phyloP scores from a whole-genome alignment of 2,797 vertebrate genomes.

The Allenopithecus nigroviridis region DNA sequence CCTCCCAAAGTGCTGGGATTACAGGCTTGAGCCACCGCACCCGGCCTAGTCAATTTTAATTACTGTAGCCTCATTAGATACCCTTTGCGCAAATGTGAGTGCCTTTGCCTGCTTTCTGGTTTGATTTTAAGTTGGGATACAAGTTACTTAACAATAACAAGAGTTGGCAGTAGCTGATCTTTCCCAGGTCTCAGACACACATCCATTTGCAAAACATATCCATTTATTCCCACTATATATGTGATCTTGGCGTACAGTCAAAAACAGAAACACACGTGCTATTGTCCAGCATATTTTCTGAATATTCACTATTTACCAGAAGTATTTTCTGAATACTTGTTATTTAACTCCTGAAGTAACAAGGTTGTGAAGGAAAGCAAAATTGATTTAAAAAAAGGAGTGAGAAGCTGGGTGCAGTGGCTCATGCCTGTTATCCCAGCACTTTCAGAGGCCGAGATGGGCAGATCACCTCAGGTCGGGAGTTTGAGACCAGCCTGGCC shows the following conservation, averaged over 20 bases:
- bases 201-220: background rate
- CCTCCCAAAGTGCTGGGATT: no score
- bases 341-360: background rate
- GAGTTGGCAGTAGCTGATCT: background rate
- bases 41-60: background rate
- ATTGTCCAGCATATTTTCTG: background rate
- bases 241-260: background rate
- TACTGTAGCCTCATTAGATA: background rate
- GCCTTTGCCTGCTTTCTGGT: background rate
- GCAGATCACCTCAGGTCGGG: no score
- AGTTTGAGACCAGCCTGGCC: no score
- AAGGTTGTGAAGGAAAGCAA: background rate
- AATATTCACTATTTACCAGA: background rate
- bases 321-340: background rate
- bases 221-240: background rate
- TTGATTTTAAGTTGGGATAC: background rate
- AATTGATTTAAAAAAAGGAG: background rate
- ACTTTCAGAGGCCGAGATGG: no score
- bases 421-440: no score
- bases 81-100: background rate
- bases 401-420: background rate
- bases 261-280: background rate
- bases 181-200: background rate
- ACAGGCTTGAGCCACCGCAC: no score
- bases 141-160: background rate